Evolutionary conservation across 2,888 invertebrate genomes (phyloP).

Genomic region (Germaria angustata): DNA sequence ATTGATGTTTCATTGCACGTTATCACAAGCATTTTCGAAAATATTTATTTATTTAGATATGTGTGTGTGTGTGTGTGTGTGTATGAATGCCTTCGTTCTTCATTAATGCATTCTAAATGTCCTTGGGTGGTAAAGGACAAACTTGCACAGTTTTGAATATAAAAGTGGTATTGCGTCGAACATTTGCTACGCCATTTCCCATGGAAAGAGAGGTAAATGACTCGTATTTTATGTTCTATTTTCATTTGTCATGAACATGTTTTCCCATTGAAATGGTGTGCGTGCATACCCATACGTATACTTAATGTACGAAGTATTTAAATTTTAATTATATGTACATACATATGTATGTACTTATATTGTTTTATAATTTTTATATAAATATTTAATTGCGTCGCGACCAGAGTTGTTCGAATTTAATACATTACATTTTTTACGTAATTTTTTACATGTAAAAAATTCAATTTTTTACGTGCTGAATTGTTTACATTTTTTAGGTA

Average conservation of each 20-base stretch:
- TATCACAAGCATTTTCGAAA: conserved; percentile 38
- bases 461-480: too few relatives aligned
- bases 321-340: not conserved
- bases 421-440: too few relatives aligned
- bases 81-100: conserved; percentile 6
- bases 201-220: conserved; percentile 35
- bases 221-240: not conserved
- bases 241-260: conserved; percentile 7
- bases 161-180: not conserved
- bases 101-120: conserved; percentile 50
- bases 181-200: conserved; percentile 5
- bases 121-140: conserved; percentile 63
- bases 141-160: conserved; percentile 37
- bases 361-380: too few relatives aligned
- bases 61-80: not conserved
- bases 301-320: conserved; percentile 39
- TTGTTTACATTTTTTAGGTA: too few relatives aligned
- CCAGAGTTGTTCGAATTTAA: too few relatives aligned
- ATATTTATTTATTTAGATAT: not conserved
- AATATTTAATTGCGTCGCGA: too few relatives aligned
- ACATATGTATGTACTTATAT: not conserved
- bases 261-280: conserved; percentile 46
- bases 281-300: conserved; percentile 59
- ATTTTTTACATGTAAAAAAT: too few relatives aligned
- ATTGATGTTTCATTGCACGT: conserved; percentile 63